Base-by-base conservation (phyloP, 2,797 vertebrate species). In the Lithobates pipiens region DNA sequence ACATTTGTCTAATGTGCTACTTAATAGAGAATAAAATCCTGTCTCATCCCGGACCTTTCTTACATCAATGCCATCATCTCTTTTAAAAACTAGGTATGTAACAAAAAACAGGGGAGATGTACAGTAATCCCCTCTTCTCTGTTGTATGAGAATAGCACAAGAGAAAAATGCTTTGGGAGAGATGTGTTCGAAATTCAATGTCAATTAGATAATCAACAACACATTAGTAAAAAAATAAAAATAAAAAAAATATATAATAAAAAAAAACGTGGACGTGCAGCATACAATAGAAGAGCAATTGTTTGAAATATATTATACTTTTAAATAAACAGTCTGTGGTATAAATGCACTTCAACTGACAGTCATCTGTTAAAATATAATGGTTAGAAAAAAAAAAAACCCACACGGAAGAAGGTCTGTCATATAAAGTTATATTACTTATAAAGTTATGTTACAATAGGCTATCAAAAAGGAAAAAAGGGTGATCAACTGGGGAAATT, bases 1-100 rank as follows among this genome's bases (percentile, higher is more conserved):
- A 42, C 7, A 71, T 39, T 72, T 67, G 73, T 61, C 80, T 29
- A 16, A 63, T 82, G 70, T 74, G 70, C 80, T 16, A 18, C 63
- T 8, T 5, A 16, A 32, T 32, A 32, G 3, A 57, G n/a, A 57
- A 23, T 0, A 11, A 67, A 29, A 0, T 13, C 13, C 25, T 13
- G 25, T 25, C 65, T 15, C 50, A 25, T 65, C 34, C 34, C 34
- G 5, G 5, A 6, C 5, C 8, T 63, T 1, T 7, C 18, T 63
- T 65, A 63, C n/a, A 25, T 65, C 1, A 25, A 25, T 9, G 61
- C 10, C n/a, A 23, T 7, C 0, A 9, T 63, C 23, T 25, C 61
- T 1, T n/a, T 63, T 11, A 50, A 15, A 13, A 4, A 18, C 13
- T 16, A 18, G 50, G 8, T 25, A 23, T 65, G 25, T 65, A 25